phyloP scores from a whole-genome alignment of 2,113 vertebrate species.

The Gallinago undulata region DNA sequence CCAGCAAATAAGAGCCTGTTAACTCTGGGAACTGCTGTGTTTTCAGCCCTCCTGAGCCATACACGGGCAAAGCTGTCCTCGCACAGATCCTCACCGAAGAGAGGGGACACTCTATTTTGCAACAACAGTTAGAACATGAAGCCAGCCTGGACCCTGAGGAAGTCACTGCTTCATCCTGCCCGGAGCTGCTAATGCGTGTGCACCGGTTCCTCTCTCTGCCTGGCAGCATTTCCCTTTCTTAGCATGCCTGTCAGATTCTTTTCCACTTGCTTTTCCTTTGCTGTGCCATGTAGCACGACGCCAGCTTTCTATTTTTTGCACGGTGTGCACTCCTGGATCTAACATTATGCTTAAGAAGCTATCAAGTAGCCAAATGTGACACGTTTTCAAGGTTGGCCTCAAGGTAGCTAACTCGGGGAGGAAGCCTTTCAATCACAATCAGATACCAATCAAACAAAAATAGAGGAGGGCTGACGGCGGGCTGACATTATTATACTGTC shows the following conservation, averaged over 20 bases:
- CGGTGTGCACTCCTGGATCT: background rate
- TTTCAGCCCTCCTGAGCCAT: background rate
- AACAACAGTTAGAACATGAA: background rate
- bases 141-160: background rate
- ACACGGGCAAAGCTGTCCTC: background rate
- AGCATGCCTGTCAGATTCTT: background rate
- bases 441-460: slow-evolving; percentile 55
- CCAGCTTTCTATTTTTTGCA: background rate
- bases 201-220: background rate
- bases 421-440: slow-evolving; percentile 50
- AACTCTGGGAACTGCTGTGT: background rate
- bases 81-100: background rate
- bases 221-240: background rate
- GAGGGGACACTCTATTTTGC: background rate
- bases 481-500: background rate
- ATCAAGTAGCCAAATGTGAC: slow-evolving; percentile 17
- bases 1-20: background rate
- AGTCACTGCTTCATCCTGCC: accelerated
- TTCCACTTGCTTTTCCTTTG: background rate
- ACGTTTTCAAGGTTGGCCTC: slow-evolving; percentile 51
- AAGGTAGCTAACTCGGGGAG: slow-evolving; percentile 42
- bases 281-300: background rate
- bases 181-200: background rate
- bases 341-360: background rate
- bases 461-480: slow-evolving; percentile 16